These are phyloP conservation scores for Pteruthius melanotis DNA, from an alignment of 2,113 vertebrate species.

Conservation along the genomic window DNA sequence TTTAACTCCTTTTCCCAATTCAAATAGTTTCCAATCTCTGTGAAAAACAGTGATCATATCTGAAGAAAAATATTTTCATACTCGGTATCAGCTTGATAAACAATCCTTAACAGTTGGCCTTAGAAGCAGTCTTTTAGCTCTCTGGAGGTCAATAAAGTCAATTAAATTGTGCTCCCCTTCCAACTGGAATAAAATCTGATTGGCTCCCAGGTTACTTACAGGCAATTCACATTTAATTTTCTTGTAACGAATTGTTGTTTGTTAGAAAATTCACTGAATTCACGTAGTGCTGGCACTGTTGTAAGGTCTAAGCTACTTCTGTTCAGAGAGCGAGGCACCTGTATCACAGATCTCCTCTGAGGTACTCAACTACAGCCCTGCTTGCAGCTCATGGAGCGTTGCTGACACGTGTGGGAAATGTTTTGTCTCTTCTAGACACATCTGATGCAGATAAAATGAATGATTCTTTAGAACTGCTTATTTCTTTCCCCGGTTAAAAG, in stretches of 20 bases:
- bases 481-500: background rate
- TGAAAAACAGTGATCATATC: background rate
- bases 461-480: background rate
- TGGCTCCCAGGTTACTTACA: background rate
- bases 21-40: rapidly evolving
- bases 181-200: background rate
- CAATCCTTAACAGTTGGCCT: background rate
- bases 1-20: background rate
- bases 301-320: background rate
- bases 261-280: background rate
- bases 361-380: background rate
- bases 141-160: background rate
- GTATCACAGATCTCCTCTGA: background rate
- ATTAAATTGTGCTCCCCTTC: background rate
- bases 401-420: background rate
- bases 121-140: background rate
- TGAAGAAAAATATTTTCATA: background rate
- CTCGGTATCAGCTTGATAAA: background rate
- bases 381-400: background rate
- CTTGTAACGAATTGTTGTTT: background rate
- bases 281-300: background rate
- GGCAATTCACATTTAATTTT: background rate
- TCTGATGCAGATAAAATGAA: background rate
- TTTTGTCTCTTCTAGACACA: background rate
- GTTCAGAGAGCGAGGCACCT: background rate